Conservation (phyloP, 2,888 invertebrate genomes). For the Cloeon dipterum region DNA sequence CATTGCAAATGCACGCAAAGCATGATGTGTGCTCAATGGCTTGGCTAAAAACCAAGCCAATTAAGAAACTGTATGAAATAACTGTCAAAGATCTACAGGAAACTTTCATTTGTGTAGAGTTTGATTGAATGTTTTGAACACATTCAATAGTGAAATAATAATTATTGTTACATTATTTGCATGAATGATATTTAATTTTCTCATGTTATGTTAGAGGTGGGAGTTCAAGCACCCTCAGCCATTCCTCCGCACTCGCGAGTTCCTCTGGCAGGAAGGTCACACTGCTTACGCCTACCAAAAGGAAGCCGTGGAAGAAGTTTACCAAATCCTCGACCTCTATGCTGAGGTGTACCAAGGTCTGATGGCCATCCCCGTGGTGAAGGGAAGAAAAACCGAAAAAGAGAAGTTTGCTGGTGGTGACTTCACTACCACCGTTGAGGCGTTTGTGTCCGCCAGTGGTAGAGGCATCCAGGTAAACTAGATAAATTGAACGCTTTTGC, state of each 20-base stretch:
- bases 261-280: conserved; percentile 99
- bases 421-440: conserved; percentile 94
- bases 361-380: conserved; percentile 87
- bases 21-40: no score
- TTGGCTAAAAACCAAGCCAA: no score
- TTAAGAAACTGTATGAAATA: no score
- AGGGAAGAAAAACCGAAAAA: conserved; percentile 89
- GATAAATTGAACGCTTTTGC: not conserved
- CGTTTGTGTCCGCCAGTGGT: conserved; percentile 81
- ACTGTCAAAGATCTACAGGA: no score
- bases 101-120: no score
- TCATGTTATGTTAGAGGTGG: conserved; percentile 52
- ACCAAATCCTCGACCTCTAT: conserved; percentile 64
- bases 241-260: conserved; percentile 91
- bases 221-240: conserved; percentile 99
- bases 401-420: conserved; percentile 98
- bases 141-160: no score
- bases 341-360: conserved; percentile 72
- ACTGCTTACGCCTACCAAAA: conserved; percentile 66
- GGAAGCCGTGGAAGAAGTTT: conserved; percentile 80
- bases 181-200: no score
- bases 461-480: conserved; percentile 56
- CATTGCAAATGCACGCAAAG: no score
- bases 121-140: no score
- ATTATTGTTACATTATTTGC: no score